These are phyloP conservation scores for Psettodes erumei DNA, from an alignment of 2,113 vertebrate genomes.

Conservation along the genomic window DNA sequence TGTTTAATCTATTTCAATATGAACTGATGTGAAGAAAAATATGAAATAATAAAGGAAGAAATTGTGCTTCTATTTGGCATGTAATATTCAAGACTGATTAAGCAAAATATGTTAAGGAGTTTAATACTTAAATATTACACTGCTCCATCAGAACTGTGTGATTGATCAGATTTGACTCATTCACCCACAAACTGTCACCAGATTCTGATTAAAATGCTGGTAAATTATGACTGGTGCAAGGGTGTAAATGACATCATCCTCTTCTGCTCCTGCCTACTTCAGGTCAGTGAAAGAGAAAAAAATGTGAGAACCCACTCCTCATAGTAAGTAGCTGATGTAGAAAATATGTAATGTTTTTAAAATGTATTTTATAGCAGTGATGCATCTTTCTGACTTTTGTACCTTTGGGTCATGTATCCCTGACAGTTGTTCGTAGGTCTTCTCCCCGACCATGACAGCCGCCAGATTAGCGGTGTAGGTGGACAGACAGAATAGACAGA, in stretches of 20 bases:
- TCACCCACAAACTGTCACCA: not conserved
- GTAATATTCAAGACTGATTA: no score
- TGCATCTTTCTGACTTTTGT: not conserved
- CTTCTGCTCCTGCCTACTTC: not conserved
- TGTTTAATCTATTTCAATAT: not conserved
- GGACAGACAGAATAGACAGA: constrained; percentile 94
- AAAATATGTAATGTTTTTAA: not conserved
- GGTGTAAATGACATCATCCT: no score
- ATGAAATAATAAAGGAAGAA: not conserved
- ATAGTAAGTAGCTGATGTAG: not conserved
- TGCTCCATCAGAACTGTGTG: no score
- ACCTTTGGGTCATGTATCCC: constrained; percentile 98
- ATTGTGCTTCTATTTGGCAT: no score
- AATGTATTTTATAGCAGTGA: not conserved
- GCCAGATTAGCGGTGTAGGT: constrained; percentile 97
- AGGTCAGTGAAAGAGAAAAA: not conserved
- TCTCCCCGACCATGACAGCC: constrained; percentile 97
- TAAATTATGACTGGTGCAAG: not conserved
- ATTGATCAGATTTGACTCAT: no score
- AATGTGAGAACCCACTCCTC: not conserved
- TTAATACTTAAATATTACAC: no score
- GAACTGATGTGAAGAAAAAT: not conserved
- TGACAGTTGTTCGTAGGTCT: constrained; percentile 93
- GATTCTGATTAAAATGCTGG: no score
- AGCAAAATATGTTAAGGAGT: no score